Evolutionary conservation across 2,888 invertebrate species (phyloP), one percentile per base, ranked within the genome.

Genomic region (Acleris emargana): DNA sequence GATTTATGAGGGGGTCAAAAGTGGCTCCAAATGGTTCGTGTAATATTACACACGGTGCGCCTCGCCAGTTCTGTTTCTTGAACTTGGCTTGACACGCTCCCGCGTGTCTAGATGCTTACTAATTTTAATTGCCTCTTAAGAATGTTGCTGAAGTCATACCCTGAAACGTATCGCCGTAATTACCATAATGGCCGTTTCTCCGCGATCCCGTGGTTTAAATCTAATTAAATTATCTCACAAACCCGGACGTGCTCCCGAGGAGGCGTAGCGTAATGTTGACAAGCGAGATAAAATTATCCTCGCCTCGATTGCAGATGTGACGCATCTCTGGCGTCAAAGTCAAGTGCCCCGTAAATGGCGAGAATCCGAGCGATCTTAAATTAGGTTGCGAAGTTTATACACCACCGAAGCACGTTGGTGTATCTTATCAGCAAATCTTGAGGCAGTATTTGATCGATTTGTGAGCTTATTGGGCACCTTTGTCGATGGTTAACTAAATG

Each of bases 301-400:
- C 57, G 32, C 9, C 42, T 50, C 58, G 42, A 43, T 55, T 53
- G 53, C 53, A 53, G 54, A 45, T 52, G 64, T 64, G 64, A 64
- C 64, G 64, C 59, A 60, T 32, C 42, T 25, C 28, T 72, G 73
- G 76, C 83, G 77, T 80, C 82, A 84, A 86, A 84, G 79, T 86
- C 81, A 80, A 89, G 86, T 84, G 82, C 78, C 73, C 82, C 86
- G 75, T 87, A 89, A 80, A 88, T 81, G 89, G 88, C 78, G 81
- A 76, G 72, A 67, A 67, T 67, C 69, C 18, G 58, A 38, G 43
- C 17, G 59, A 50, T 60, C 64, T 60, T 64, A 64, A 64, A 60
- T 60, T 60, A 64, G 59, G 54, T 64, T 51, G 42, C 38, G 18
- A 49, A n/a, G 11, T 18, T 25, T 50, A 57, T 43, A 22, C 25